These are phyloP conservation scores for Periparus ater DNA, from an alignment of 2,797 vertebrate species.

Conservation along the genomic window DNA sequence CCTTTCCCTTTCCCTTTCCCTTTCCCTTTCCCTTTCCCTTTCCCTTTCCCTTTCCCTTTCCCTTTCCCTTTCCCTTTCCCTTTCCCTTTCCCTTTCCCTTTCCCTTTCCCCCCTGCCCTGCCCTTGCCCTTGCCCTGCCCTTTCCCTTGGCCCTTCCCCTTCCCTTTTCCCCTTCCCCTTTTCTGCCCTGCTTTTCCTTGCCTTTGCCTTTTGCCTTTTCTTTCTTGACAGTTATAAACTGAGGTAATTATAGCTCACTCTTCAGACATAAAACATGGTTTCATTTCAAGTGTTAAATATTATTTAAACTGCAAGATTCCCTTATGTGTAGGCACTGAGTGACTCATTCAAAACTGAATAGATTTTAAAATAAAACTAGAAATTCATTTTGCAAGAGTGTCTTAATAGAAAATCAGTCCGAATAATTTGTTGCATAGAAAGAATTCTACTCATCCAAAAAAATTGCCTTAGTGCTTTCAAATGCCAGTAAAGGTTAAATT, in stretches of 20 bases:
- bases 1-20: too few species aligned
- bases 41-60: too few species aligned
- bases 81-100: too few species aligned
- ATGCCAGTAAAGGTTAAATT: background rate
- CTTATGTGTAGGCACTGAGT: conserved; percentile 28
- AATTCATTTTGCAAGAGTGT: background rate
- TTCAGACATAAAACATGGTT: conserved; percentile 52
- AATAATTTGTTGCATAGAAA: conserved; percentile 21
- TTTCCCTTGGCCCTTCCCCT: too few species aligned
- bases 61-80: accelerated
- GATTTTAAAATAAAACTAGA: conserved; percentile 56
- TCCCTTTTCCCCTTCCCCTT: too few species aligned
- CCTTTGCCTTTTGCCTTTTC: background rate
- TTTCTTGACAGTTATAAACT: conserved; percentile 18
- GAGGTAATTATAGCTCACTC: conserved; percentile 33
- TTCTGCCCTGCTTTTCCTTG: background rate
- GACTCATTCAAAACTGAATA: conserved; percentile 60
- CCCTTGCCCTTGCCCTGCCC: too few species aligned
- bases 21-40: too few species aligned
- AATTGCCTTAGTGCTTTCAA: background rate
- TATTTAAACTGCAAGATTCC: conserved; percentile 55
- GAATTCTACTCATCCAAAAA: background rate
- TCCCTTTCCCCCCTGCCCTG: too few species aligned
- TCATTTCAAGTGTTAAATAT: conserved; percentile 44
- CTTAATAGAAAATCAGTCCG: background rate